A percentile compares a stretch with the other conserved stretches of the same genome.
These are phyloP conservation scores for Mylabris phalerata DNA, from an alignment of 1,140 invertebrate genomes.

Conservation along the genomic window DNA sequence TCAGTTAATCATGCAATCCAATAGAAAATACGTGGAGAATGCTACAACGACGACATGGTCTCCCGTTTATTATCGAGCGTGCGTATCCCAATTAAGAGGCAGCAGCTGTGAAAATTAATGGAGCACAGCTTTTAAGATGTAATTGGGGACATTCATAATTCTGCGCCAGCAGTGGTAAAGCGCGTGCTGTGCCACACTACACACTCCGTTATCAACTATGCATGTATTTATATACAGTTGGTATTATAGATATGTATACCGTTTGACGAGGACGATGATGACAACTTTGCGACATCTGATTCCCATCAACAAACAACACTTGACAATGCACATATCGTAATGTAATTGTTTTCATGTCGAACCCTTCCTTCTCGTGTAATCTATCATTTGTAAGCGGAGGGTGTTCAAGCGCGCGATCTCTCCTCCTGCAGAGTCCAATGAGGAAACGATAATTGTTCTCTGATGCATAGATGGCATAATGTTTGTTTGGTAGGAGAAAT, in stretches of 20 bases:
- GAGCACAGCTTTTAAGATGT: constrained; percentile 60
- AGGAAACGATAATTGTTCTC: constrained; percentile 38
- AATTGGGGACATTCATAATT: constrained; percentile 60
- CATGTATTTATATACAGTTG: constrained; percentile 1
- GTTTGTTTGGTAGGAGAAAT: constrained; percentile 25
- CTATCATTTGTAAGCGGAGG: constrained; percentile 35
- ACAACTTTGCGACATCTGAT: constrained; percentile 32
- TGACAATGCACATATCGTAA: constrained; percentile 21
- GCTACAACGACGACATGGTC: constrained; percentile 20
- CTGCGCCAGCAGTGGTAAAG: constrained; percentile 21
- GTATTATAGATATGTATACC: background rate
- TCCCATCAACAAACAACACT: constrained; percentile 27
- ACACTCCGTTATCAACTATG: background rate
- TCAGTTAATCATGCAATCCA: no score
- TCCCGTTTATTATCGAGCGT: constrained; percentile 51
- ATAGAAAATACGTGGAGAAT: constrained; percentile 11
- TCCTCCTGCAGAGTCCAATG: constrained; percentile 26
- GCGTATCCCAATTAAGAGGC: constrained; percentile 57
- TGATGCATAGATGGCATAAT: constrained; percentile 32
- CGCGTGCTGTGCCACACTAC: constrained; percentile 23
- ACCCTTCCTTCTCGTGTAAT: constrained; percentile 32
- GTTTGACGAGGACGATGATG: constrained; percentile 8
- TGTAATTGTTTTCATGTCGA: constrained; percentile 34
- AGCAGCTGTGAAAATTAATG: constrained; percentile 62
- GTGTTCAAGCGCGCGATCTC: constrained; percentile 20